Conservation (phyloP, 2,888 invertebrate species). For the Ametastegia equiseti region DNA sequence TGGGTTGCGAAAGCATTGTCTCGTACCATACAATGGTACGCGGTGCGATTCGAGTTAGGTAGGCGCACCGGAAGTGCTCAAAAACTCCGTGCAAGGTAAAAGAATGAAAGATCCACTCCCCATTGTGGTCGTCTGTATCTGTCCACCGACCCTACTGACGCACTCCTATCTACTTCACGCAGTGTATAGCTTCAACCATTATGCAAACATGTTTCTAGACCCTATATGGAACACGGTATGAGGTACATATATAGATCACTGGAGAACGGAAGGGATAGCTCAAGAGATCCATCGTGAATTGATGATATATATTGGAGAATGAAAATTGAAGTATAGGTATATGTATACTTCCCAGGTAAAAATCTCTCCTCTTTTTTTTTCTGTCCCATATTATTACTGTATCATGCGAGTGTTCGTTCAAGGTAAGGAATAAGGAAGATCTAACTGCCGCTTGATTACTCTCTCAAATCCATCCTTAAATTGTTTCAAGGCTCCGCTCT, state of each 20-base stretch:
- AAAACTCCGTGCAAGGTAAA: constrained; percentile 30
- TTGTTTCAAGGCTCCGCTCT: too few species aligned
- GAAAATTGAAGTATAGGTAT: too few species aligned
- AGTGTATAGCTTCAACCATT: neutral
- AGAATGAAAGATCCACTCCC: constrained; percentile 16
- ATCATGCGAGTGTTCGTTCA: too few species aligned
- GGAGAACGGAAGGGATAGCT: neutral
- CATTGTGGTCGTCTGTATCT: constrained; percentile 1
- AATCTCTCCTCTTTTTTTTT: too few species aligned
- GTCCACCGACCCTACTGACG: neutral
- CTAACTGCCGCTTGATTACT: too few species aligned
- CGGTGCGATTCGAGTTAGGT: neutral
- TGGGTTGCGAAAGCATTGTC: constrained; percentile 45
- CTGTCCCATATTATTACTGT: too few species aligned
- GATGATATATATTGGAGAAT: too few species aligned
- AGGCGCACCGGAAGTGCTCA: constrained; percentile 22
- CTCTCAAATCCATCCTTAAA: too few species aligned
- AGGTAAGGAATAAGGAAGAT: too few species aligned
- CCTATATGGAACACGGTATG: neutral
- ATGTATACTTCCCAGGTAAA: too few species aligned
- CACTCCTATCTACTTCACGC: neutral
- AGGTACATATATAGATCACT: neutral
- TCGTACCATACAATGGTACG: constrained; percentile 41
- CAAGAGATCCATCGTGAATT: neutral
- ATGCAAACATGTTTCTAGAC: neutral